These are phyloP conservation scores for Sinopyrophorus schimmeli DNA, from an alignment of 2,888 invertebrate genomes.

Conservation along the genomic window DNA sequence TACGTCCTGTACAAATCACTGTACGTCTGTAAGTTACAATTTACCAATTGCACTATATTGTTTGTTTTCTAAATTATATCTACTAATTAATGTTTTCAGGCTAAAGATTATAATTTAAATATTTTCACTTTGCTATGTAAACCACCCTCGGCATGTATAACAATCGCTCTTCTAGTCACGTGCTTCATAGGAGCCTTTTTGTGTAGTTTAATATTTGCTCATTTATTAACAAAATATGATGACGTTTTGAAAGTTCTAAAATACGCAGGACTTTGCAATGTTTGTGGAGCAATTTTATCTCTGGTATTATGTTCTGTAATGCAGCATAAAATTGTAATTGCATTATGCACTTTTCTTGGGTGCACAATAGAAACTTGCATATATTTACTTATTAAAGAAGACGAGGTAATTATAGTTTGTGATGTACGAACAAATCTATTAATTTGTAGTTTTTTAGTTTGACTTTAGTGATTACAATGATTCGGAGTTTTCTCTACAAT, in stretches of 20 bases:
- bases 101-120: too few species aligned
- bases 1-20: slow-evolving; percentile 57
- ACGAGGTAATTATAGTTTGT: not conserved
- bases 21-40: slow-evolving; percentile 52
- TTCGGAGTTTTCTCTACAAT: too few species aligned
- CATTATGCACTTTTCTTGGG: not conserved
- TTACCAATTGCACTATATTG: slow-evolving; percentile 1
- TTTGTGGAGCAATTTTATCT: not conserved
- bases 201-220: not conserved
- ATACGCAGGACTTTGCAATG: not conserved
- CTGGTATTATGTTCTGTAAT: not conserved
- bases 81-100: too few species aligned
- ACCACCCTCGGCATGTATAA: too few species aligned
- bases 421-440: not conserved
- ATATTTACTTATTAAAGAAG: not conserved
- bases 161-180: too few species aligned
- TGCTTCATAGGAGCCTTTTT: not conserved
- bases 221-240: not conserved
- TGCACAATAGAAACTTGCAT: not conserved
- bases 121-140: too few species aligned
- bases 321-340: slow-evolving; percentile 2
- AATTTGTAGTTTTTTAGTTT: too few species aligned
- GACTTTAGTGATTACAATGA: too few species aligned
- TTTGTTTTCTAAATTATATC: too few species aligned
- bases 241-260: not conserved